Evolutionary conservation across 2,888 invertebrate genomes (phyloP), one percentile per base, ranked within the genome.

Genomic region (Dasypolia templi): DNA sequence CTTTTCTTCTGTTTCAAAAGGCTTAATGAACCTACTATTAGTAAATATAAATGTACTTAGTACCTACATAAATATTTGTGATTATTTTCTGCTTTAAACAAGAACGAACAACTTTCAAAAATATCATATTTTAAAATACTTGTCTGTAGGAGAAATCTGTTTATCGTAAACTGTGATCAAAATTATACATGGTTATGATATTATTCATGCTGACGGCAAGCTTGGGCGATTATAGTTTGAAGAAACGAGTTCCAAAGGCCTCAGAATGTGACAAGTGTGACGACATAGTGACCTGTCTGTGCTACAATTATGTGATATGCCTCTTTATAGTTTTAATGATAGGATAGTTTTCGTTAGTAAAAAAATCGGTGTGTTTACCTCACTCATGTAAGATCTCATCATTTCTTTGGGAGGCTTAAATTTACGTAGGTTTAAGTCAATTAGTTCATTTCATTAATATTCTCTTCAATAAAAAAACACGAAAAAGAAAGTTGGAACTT

Each of bases 401-500:
- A 42, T 42, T 51, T 2, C 14, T 71, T 44, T 6, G 17, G 4
- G 1, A 44, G n/a, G 3, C 12, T 35, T 12, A 12, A 55, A 29
- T 44, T 4, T 17, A 35, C 7, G 3, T 19, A 19, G 6, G 12
- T 7, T 49, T 39, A 12, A 49, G 7, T 53, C 14, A 70, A 70
- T 29, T 29, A 39, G 19, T 66, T 17, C 6, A 9, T 67, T 44
- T 32, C 14, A 42, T 11, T 19, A 19, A 29, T 44, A 35, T 71
- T 26, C 2, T n/a, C 19, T 26, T 35, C 7, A n/a, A 44, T 22
- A 7, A 19, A 61, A 55, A 29, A 22, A 4, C 6, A 26, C 1
- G 4, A 14, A 7, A 29, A 14, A 17, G 3, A 56, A 26, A 26
- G 53, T n/a, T 44, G 2, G 0, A 42, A 81, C 96, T 95, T 91